Base-by-base conservation (phyloP, 1,140 invertebrate genomes). In the Drosophila jambulina region DNA sequence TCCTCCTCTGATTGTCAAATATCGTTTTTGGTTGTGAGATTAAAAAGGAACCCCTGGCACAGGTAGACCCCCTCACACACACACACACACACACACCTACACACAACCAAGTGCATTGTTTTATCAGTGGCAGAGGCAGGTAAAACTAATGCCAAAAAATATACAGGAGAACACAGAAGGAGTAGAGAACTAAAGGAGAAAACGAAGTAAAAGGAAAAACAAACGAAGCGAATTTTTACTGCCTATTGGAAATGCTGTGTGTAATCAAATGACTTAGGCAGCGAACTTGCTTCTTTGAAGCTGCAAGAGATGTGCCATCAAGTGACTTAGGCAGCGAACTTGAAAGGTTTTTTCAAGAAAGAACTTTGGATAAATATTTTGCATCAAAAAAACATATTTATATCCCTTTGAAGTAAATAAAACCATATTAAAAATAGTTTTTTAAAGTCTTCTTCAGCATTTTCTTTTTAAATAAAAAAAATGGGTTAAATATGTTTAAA, bases 1-100 rank as follows among this genome's bases (percentile, higher is more conserved):
- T 65, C 34, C 53, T 25, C 6, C 88, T 79, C 84, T 83, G 84
- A 90, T 88, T 88, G 84, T 88, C 80, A 88, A 88, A 88, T 84
- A 79, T 80, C 46, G 54, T 59, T 75, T 70, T 58, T 65, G 42
- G 53, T 38, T 60, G 53, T 23, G 45, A 74, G 68, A 74, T 72
- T 74, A 64, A 68, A 69, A 65, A 68, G 62, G 49, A 78, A 72
- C 81, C 81, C 77, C 76, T 67, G 68, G 60, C 70, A 87, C 83
- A 87, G 83, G 83, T 88, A 87, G 84, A 68, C 29, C 25, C 19
- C n/a, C 45, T 29, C 42, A 19, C 43, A 29, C 29, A 42, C 17
- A 36, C 29, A 42, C 12, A 23, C 40, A 61, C 46, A 32, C 34
- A 23, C 34, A 23, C 48, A 58, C 34, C 60, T 29, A 40, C n/a